These are phyloP conservation scores for Astatoreochromis straeleni DNA, from an alignment of 2,113 vertebrate genomes.

Conservation along the genomic window DNA sequence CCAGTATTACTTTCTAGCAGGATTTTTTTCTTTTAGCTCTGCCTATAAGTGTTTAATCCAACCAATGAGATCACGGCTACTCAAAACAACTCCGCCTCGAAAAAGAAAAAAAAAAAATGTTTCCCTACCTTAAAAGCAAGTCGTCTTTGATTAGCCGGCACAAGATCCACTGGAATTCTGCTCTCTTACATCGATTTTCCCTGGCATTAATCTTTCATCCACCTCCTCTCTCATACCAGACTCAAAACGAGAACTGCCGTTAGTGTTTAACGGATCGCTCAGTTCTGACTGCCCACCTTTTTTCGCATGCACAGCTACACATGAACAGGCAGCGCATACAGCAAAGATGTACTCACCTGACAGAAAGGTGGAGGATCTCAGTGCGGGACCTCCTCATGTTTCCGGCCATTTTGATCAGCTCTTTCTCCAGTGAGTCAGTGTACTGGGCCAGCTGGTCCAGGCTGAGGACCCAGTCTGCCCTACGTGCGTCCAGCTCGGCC, in stretches of 20 bases:
- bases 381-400: conserved; percentile 79
- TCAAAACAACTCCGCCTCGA: not conserved
- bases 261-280: not conserved
- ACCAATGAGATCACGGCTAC: conserved; percentile 14
- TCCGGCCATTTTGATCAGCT: conserved; percentile 76
- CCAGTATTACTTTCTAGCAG: not conserved
- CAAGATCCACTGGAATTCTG: not conserved
- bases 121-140: not conserved
- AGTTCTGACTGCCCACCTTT: not conserved
- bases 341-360: conserved; percentile 70
- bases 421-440: conserved; percentile 77
- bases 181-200: not conserved
- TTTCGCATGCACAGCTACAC: not conserved
- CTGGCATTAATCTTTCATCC: not conserved
- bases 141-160: not conserved
- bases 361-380: conserved; percentile 77
- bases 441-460: conserved; percentile 77
- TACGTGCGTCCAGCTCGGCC: conserved; percentile 68
- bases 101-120: not conserved
- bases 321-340: not conserved
- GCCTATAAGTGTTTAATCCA: not conserved
- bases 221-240: not conserved
- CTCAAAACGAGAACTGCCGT: not conserved
- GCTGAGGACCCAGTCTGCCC: conserved; percentile 67
- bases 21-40: not conserved